Evolutionary conservation across 1,140 invertebrate genomes (phyloP).

Genomic region (Charaxes varanes): DNA sequence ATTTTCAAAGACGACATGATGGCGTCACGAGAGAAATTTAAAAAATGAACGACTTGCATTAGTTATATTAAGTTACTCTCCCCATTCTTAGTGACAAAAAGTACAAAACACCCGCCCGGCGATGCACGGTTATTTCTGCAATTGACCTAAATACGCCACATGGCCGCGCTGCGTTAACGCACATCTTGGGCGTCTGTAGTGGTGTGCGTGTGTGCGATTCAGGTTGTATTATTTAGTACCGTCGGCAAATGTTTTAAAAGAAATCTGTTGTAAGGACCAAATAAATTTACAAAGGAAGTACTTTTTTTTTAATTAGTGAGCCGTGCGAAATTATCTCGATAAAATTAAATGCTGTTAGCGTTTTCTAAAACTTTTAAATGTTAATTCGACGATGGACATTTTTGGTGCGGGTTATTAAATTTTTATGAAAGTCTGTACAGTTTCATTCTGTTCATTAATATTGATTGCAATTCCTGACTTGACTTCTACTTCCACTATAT

Average conservation of each 20-base stretch:
- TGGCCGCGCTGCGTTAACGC: constrained; percentile 42
- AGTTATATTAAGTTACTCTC: constrained; percentile 4
- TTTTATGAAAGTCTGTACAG: too few relatives aligned
- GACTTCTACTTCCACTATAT: too few relatives aligned
- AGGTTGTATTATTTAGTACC: constrained; percentile 33
- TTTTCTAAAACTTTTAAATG: too few relatives aligned
- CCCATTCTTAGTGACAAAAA: constrained; percentile 3
- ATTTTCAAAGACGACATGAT: background rate
- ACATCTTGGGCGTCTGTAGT: constrained; percentile 17
- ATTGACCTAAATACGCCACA: constrained; percentile 60
- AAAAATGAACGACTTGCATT: background rate
- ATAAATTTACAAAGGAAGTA: too few relatives aligned
- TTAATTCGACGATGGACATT: too few relatives aligned
- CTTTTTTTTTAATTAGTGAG: background rate
- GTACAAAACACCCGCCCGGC: constrained; percentile 12
- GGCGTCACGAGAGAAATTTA: background rate
- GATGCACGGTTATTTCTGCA: constrained; percentile 48
- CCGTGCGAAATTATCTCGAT: too few relatives aligned
- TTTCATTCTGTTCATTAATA: too few relatives aligned
- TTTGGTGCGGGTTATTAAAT: too few relatives aligned
- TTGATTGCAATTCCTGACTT: too few relatives aligned
- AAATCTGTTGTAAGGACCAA: constrained; percentile 6
- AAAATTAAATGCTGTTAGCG: too few relatives aligned
- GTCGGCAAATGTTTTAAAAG: constrained; percentile 10
- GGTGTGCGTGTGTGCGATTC: constrained; percentile 34